Conservation (phyloP, 2,888 invertebrate genomes). For the Perizoma flavofasciatum region DNA sequence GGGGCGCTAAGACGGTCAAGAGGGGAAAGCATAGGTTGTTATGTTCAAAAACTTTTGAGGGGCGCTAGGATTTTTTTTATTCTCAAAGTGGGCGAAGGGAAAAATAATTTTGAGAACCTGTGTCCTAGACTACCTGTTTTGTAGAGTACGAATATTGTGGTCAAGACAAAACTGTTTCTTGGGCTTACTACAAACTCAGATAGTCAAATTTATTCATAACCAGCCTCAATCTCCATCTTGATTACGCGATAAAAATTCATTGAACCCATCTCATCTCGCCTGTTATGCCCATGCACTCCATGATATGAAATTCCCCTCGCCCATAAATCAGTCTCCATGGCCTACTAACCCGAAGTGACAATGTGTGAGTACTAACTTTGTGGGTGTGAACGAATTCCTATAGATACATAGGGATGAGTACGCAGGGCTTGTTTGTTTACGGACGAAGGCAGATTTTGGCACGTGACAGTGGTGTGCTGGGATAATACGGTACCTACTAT, state of each 20-base stretch:
- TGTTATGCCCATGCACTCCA: slow-evolving; percentile 34
- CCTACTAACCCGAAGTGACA: slow-evolving; percentile 27
- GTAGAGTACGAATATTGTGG: no score
- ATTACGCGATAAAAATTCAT: slow-evolving; percentile 34
- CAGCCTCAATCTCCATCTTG: slow-evolving; percentile 14
- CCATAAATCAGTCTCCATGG: slow-evolving; percentile 31
- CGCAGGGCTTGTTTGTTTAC: slow-evolving; percentile 18
- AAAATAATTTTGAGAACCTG: no score
- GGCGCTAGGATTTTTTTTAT: no score
- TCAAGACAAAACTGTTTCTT: no score
- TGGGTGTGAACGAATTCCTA: slow-evolving; percentile 20
- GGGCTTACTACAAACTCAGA: no score
- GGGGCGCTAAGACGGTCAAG: no score
- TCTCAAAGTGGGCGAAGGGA: no score
- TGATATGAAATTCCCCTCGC: slow-evolving; percentile 36
- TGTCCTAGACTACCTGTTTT: no score
- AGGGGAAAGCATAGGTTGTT: no score
- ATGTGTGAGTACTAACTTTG: slow-evolving; percentile 20
- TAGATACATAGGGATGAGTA: background rate
- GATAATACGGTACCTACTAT: no score
- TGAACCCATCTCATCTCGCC: slow-evolving; percentile 22
- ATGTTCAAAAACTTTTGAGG: no score
- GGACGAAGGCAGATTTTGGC: slow-evolving; percentile 9
- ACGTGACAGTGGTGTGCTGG: slow-evolving; percentile 1
- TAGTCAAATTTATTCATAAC: background rate